Evolutionary conservation across 1,140 invertebrate species (phyloP).

Genomic region (Ceratosolen fusciceps): DNA sequence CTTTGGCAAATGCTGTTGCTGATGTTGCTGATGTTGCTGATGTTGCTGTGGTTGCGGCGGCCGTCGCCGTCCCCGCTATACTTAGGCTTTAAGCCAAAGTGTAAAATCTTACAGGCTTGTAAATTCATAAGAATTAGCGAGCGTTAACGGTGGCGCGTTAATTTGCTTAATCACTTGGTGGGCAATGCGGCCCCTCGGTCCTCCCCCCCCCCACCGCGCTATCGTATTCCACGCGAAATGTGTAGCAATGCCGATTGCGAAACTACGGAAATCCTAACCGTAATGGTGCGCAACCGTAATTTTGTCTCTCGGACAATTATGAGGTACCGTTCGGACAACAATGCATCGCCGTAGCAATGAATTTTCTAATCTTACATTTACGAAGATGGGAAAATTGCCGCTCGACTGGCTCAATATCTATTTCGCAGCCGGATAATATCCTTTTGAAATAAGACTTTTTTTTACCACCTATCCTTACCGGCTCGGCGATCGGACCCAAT

Average conservation of each 20-base stretch:
- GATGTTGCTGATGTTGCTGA: no score
- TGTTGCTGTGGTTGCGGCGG: no score
- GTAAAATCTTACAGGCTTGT: not conserved
- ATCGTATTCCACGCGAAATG: not conserved
- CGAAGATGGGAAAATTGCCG: not conserved
- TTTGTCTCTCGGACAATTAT: not conserved
- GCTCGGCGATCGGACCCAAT: not conserved
- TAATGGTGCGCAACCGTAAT: not conserved
- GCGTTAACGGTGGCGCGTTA: not conserved
- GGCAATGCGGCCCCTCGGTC: not conserved
- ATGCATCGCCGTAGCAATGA: not conserved
- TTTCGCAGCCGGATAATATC: not conserved
- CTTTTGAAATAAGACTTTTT: not conserved
- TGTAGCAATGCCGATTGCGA: not conserved
- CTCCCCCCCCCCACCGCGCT: no score
- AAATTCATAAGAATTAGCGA: not conserved
- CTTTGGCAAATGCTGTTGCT: no score
- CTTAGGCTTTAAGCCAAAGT: not conserved
- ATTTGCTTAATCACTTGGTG: not conserved
- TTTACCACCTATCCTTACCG: no score
- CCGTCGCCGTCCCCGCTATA: no score
- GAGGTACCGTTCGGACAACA: not conserved
- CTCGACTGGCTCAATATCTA: not conserved
- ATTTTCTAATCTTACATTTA: not conserved
- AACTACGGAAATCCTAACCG: not conserved